Base-by-base conservation (phyloP, 1,140 invertebrate species). In the Bombus superbus region DNA sequence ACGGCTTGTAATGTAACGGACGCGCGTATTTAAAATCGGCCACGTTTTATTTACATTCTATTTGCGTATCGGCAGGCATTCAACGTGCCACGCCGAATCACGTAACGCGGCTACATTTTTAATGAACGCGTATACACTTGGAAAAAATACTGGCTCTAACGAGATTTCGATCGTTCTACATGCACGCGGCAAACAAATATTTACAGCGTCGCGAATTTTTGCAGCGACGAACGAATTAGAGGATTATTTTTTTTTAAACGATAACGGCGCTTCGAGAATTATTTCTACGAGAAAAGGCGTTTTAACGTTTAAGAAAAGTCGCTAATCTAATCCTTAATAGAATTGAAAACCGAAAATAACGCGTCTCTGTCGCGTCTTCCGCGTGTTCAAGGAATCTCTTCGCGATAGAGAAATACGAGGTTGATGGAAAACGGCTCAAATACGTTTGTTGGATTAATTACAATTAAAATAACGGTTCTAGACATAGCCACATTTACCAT, bases 31-130 rank as follows among this genome's bases (percentile, higher is more conserved):
- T 74, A 53, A 53, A 53, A 74, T 22, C 42, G 6, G 15, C 71
- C 2, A 32, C 18, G 72, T 32, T 73, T 73, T 73, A 73, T 73
- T 73, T 73, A 44, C 40, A 73, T 73, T 47, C 42, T 47, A 47
- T 73, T 73, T 32, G n/a, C 72, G 42, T n/a, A 47, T 47, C n/a
- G 42, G 28, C 59, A 62, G 59, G 59, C 59, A 13, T 62, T 53
- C 47, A 8, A 62, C 59, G 59, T n/a, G 10, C 59, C 59, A 62
- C 28, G 11, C 28, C 28, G 25, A 62, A 62, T 62, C 59, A 15
- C 62, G 62, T 32, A 40, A 71, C 69, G 69, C 25, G 38, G 13
- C 28, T 64, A 69, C 40, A 73, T 73, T 73, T 73, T 73, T 73
- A 42, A 73, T 47, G 72, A 73, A 73, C 42, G 42, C 8, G 13